Percentiles rank a stretch among this genome's conserved stretches.
These are phyloP conservation scores for Gallinago nigripennis DNA, from an alignment of 2,797 vertebrate genomes.

Conservation along the genomic window DNA sequence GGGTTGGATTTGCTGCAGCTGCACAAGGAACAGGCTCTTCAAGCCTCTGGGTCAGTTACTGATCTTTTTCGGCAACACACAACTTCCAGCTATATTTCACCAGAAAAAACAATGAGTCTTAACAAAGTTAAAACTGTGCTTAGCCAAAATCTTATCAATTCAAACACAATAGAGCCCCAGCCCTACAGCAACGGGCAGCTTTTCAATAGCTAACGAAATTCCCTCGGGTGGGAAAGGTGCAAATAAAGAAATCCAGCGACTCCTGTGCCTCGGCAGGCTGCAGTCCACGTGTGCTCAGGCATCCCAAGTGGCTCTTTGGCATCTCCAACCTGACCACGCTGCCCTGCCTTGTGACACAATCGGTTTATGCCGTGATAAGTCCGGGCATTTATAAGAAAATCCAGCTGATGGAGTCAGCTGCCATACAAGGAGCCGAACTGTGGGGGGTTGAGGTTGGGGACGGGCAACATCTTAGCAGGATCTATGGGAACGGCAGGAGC, in stretches of 20 bases:
- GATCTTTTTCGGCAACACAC: accelerated
- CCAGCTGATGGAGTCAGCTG: background rate
- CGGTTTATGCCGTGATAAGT: accelerated
- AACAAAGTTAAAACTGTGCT: background rate
- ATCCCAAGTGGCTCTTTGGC: accelerated
- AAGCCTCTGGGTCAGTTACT: background rate
- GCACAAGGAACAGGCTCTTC: background rate
- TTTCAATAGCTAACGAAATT: background rate
- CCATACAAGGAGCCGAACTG: background rate
- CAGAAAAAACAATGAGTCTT: background rate
- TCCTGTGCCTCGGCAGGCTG: background rate
- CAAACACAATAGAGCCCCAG: background rate
- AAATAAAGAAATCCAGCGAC: background rate
- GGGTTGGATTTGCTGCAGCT: background rate
- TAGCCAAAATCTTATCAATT: background rate
- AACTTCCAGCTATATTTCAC: background rate
- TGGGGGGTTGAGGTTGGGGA: background rate
- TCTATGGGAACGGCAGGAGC: accelerated
- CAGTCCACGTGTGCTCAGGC: background rate
- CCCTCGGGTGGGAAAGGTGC: background rate
- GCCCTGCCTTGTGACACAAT: accelerated
- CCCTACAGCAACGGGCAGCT: background rate
- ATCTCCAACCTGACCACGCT: background rate
- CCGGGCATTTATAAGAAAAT: background rate
- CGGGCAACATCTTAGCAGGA: background rate